Base-by-base conservation (phyloP, 2,113 vertebrate genomes). In the Perca flavescens region DNA sequence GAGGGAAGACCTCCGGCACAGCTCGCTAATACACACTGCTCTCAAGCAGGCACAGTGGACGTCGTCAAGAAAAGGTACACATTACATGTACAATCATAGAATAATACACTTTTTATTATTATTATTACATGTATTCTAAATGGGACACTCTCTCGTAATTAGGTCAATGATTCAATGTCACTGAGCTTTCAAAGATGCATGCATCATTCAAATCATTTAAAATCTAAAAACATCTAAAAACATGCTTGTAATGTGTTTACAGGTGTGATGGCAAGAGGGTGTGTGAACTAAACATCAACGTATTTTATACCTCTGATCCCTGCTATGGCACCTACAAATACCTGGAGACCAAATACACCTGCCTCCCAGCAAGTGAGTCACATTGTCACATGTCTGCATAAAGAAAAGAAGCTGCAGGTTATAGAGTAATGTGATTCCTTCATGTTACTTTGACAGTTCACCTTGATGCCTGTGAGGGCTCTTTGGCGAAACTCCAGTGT, bases 261-360 rank as follows among this genome's bases (percentile, higher is more conserved):
- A 93, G 91, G 62, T 91, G 90, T 71, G 60, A 93, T 66, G 89
- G 84, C 11, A 91, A 82, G 73, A 84, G 3, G n/a, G 36, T 14
- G 2, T 91, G 92, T 68, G 88, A 88, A 25, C 8, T 88, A 2
- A 80, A 61, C 52, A 11, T 5, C 6, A 9, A 13, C 1, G 3
- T 17, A 1, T 5, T 88, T 2, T 3, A 0, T 16, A 49, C 43
- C 19, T 34, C 80, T 63, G 67, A 92, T 34, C 85, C 87, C 57
- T 92, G 91, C 52, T 0, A 0, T 1, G 71, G 64, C 22, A 89
- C 2, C 77, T 63, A 10, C 79, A 91, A 91, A 58, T 92, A 89
- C 21, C 49, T 91, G 83, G 46, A 89, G 6, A 86, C 85, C 69
- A 81, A n/a, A 67, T 91, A 77, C 31, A 79, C 63, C 70, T 92